Evolutionary conservation across 2,797 vertebrate genomes (phyloP).

Genomic region (Xenentodon cancila): DNA sequence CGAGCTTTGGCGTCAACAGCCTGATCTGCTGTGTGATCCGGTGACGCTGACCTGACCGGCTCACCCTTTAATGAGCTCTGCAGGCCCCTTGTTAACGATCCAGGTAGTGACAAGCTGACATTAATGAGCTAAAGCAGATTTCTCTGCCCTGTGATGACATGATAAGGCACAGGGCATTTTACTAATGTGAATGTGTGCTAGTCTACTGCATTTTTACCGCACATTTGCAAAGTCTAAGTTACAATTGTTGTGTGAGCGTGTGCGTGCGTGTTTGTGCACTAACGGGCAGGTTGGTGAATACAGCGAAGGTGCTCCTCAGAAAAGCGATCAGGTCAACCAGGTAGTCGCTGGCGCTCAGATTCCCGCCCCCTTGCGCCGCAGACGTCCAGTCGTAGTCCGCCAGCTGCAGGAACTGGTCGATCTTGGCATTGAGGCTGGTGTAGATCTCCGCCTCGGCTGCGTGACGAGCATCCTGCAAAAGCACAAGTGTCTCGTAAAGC

Average conservation of each 20-base stretch:
- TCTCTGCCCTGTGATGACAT: slow-evolving; percentile 50
- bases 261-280: slow-evolving; percentile 65
- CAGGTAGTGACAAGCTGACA: slow-evolving; percentile 45
- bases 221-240: too few species aligned
- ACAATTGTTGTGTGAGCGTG: too few species aligned
- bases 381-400: slow-evolving; percentile 94
- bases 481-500: too few species aligned
- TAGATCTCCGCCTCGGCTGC: slow-evolving; percentile 97
- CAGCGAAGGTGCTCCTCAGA: slow-evolving; percentile 93
- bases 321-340: slow-evolving; percentile 94
- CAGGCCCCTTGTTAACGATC: slow-evolving; percentile 47
- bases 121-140: slow-evolving; percentile 63
- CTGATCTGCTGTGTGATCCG: slow-evolving; percentile 46
- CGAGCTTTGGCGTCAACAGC: slow-evolving; percentile 54
- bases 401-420: slow-evolving; percentile 97
- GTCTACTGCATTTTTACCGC: too few species aligned
- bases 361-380: slow-evolving; percentile 70
- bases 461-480: slow-evolving; percentile 90
- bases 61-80: slow-evolving; percentile 64
- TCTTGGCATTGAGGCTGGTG: slow-evolving; percentile 95
- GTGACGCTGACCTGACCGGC: slow-evolving; percentile 49
- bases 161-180: slow-evolving; percentile 9
- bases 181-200: too few species aligned
- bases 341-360: slow-evolving; percentile 87
- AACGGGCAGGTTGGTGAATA: slow-evolving; percentile 97